These are phyloP conservation scores for Eudiplozoon nipponicum DNA, from an alignment of 2,888 invertebrate species.

Conservation along the genomic window DNA sequence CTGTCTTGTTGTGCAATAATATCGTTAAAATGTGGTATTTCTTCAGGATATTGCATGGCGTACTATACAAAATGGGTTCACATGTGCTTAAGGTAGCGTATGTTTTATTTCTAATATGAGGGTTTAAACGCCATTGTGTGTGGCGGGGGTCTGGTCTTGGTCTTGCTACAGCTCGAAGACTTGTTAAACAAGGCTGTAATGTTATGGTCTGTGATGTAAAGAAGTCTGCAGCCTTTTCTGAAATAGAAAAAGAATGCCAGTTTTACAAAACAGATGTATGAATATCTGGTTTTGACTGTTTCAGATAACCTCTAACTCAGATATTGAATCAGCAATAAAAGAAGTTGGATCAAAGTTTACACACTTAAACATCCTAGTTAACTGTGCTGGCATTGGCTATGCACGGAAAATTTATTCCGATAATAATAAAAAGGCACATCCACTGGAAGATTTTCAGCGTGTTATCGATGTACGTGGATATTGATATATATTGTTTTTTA, in stretches of 20 bases:
- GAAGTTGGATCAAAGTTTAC: constrained; percentile 47
- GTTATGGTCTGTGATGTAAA: constrained; percentile 54
- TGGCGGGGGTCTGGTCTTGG: constrained; percentile 1
- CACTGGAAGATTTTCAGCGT: constrained; percentile 40
- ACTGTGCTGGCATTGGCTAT: constrained; percentile 65
- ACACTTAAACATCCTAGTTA: constrained; percentile 48
- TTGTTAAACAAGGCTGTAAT: constrained; percentile 47
- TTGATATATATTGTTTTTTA: neutral
- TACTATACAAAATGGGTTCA: no score
- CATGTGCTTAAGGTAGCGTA: no score
- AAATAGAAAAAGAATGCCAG: neutral
- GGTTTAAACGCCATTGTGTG: constrained; percentile 1
- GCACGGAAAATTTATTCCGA: constrained; percentile 62
- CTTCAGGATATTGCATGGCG: no score
- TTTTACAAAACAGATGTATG: constrained; percentile 3
- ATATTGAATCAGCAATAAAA: constrained; percentile 42
- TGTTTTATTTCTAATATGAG: no score
- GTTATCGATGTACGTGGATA: constrained; percentile 36
- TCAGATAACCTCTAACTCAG: constrained; percentile 47
- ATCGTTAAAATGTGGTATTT: no score
- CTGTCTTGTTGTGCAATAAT: no score
- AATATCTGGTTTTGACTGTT: constrained; percentile 19
- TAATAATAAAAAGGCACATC: constrained; percentile 41
- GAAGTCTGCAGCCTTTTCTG: neutral
- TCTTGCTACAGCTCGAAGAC: constrained; percentile 27